phyloP scores from a whole-genome alignment of 2,113 vertebrate genomes.

The Tapirus terrestris region DNA sequence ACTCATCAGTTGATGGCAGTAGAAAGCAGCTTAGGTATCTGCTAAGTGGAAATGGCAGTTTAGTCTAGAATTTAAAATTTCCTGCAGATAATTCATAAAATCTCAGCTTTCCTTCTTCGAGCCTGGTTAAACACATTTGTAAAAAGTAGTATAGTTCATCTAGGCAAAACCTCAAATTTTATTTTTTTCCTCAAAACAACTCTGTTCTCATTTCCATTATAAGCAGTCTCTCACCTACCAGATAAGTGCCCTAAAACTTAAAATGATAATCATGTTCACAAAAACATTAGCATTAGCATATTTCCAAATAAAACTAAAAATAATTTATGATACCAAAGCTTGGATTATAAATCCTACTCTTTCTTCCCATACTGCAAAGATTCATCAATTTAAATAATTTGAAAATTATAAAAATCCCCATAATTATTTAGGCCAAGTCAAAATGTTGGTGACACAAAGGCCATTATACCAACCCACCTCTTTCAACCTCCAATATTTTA shows the following conservation, averaged over 20 bases:
- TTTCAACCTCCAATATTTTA: background rate
- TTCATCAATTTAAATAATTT: slow-evolving; percentile 21
- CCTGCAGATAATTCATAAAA: slow-evolving; percentile 23
- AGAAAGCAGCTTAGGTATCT: background rate
- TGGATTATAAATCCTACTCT: background rate
- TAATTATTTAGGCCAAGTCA: slow-evolving; percentile 7
- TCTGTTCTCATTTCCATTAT: background rate
- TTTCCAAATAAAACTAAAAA: background rate
- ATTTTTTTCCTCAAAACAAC: background rate
- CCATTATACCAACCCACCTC: background rate
- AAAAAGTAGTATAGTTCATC: background rate
- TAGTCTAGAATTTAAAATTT: background rate
- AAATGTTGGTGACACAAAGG: background rate
- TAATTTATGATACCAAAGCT: background rate
- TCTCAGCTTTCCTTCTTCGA: background rate
- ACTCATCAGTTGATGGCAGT: background rate
- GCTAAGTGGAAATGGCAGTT: background rate
- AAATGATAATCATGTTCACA: background rate
- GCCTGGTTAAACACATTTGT: background rate
- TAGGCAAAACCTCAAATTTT: background rate
- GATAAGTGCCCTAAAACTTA: background rate
- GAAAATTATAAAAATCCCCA: background rate
- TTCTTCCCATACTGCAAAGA: background rate
- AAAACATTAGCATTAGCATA: background rate
- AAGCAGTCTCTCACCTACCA: background rate